Evolutionary conservation across 2,888 invertebrate species (phyloP).

Genomic region (Xylota segnis): DNA sequence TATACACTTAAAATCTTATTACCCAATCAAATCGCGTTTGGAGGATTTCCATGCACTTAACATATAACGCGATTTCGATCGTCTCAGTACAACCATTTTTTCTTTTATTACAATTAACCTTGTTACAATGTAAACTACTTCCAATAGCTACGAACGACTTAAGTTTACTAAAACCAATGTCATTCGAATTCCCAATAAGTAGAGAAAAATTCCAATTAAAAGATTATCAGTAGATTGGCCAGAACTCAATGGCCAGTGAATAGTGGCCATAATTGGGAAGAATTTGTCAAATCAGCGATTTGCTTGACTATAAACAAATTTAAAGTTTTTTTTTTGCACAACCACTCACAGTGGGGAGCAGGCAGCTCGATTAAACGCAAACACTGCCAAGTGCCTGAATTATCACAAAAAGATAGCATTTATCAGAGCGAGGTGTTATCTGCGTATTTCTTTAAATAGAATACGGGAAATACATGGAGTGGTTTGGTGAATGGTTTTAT

Average conservation of each 20-base stretch:
- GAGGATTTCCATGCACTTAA: constrained; percentile 29
- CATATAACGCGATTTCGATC: constrained; percentile 28
- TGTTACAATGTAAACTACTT: constrained; percentile 1
- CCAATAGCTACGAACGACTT: not conserved
- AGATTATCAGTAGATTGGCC: constrained; percentile 2
- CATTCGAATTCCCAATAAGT: not conserved
- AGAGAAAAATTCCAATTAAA: constrained; percentile 2
- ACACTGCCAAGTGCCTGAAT: not conserved
- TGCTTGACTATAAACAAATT: not conserved
- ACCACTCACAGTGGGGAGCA: not conserved
- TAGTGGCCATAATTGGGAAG: not conserved
- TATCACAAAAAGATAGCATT: constrained; percentile 38
- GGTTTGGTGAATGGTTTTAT: not conserved
- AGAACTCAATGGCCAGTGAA: not conserved
- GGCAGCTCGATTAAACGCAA: too few species aligned
- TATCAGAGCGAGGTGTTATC: constrained; percentile 33
- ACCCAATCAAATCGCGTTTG: constrained; percentile 21
- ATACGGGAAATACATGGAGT: constrained; percentile 3
- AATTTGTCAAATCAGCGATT: not conserved
- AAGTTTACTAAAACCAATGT: not conserved
- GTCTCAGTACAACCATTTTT: constrained; percentile 29
- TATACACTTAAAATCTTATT: not conserved
- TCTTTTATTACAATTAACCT: not conserved
- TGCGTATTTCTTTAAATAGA: constrained; percentile 33
- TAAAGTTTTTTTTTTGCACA: not conserved